phyloP scores from a whole-genome alignment of 64 coral and sea anemone species.

The Cladopsammia gracilis region DNA sequence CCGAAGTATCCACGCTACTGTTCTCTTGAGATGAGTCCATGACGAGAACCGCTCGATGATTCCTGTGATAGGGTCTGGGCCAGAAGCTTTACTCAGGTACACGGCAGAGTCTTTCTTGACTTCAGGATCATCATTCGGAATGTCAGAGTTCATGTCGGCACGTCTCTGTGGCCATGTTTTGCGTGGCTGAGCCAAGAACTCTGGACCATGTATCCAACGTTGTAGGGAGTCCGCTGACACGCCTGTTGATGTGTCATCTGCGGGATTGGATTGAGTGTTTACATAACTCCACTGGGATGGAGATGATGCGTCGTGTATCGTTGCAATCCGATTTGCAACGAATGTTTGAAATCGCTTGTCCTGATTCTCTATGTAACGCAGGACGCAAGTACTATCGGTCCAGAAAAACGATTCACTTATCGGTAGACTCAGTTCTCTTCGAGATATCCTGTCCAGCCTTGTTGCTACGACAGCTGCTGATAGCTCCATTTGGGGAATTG shows the following conservation, averaged over 20 bases:
- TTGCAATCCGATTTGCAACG: too few species aligned
- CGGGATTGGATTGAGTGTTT: constrained; percentile 14
- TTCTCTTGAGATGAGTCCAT: not conserved
- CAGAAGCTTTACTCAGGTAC: not conserved
- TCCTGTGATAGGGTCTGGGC: not conserved
- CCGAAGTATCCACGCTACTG: not conserved
- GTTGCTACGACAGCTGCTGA: constrained; percentile 46
- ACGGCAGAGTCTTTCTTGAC: not conserved
- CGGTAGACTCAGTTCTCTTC: not conserved
- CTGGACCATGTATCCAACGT: constrained; percentile 70
- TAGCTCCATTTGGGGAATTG: constrained; percentile 17
- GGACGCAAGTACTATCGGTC: constrained; percentile 13
- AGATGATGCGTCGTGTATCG: not conserved
- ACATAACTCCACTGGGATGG: constrained; percentile 2
- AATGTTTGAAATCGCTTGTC: constrained; percentile 26
- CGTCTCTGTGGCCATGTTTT: constrained; percentile 34
- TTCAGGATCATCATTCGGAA: constrained; percentile 14
- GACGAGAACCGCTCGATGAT: constrained; percentile 18
- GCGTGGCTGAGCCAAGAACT: constrained; percentile 19
- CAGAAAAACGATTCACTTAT: constrained; percentile 3
- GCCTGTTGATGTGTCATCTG: constrained; percentile 61
- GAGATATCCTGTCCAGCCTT: constrained; percentile 11
- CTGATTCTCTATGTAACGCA: constrained; percentile 10
- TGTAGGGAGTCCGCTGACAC: constrained; percentile 18
- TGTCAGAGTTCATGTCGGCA: not conserved